phyloP scores from a whole-genome alignment of 2,113 vertebrate genomes.

The Trichechus manatus region DNA sequence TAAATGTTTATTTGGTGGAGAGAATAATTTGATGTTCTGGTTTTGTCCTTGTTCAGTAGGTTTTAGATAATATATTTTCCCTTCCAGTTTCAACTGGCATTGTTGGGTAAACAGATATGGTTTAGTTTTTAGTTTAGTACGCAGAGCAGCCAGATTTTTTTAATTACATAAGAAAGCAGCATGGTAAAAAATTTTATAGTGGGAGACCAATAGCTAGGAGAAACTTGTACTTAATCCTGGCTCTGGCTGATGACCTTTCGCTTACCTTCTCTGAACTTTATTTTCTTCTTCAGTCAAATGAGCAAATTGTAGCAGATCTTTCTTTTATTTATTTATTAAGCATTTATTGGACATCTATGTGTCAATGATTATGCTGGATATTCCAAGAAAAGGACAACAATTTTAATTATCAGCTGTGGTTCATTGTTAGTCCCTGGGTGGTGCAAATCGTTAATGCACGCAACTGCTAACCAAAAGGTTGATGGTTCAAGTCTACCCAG shows the following conservation, averaged over 20 bases:
- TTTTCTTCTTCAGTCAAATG: conserved; percentile 8
- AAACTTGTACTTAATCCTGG: not conserved
- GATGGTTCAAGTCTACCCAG: not conserved
- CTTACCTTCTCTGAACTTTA: not conserved
- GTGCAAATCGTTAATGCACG: not conserved
- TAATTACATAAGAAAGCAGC: conserved; percentile 32
- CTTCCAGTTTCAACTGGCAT: conserved; percentile 69
- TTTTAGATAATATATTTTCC: conserved; percentile 60
- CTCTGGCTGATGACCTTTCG: not conserved
- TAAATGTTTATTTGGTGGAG: conserved; percentile 69
- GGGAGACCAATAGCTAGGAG: not conserved
- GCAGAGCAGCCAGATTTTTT: conserved; percentile 14
- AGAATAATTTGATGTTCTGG: conserved; percentile 71
- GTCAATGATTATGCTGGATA: not conserved
- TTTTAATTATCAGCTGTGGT: not conserved
- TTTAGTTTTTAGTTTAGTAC: conserved; percentile 57
- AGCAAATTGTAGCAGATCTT: not conserved
- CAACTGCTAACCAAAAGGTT: not conserved
- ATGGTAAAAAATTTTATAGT: not conserved
- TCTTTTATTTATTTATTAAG: not conserved
- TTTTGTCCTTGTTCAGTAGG: conserved; percentile 65
- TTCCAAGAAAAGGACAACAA: not conserved
- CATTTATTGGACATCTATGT: not conserved
- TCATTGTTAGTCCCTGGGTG: not conserved
- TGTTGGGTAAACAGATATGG: conserved; percentile 48